These are phyloP conservation scores for Hyposoter didymator DNA, from an alignment of 2,888 invertebrate species.

Conservation along the genomic window DNA sequence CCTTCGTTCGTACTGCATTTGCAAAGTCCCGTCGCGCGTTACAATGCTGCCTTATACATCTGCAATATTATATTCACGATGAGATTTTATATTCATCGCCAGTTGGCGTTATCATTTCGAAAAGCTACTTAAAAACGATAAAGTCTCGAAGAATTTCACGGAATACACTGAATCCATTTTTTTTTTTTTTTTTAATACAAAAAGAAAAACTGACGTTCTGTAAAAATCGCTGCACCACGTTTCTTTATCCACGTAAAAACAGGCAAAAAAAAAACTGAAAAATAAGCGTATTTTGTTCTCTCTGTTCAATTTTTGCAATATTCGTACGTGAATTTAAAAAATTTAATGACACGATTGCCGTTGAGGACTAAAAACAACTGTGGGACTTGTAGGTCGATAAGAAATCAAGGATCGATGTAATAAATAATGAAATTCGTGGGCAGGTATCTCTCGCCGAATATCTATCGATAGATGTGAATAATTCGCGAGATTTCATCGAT, in stretches of 20 bases:
- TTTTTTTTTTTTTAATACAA: background rate
- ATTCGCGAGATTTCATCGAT: slow-evolving; percentile 63
- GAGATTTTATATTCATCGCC: slow-evolving; percentile 45
- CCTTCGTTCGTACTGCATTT: slow-evolving; percentile 49
- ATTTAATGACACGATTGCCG: background rate
- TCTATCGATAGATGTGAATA: slow-evolving; percentile 64
- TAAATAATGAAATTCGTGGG: slow-evolving; percentile 32
- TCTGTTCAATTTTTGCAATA: no score
- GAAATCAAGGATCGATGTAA: background rate
- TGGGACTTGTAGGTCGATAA: background rate
- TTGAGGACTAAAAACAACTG: background rate
- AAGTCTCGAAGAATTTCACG: background rate
- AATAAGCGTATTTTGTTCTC: no score
- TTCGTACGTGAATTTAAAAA: background rate
- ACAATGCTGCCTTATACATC: slow-evolving; percentile 57
- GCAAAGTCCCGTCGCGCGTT: slow-evolving; percentile 50
- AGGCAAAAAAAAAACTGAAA: no score
- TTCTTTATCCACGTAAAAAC: no score
- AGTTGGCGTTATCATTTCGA: background rate
- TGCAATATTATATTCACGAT: slow-evolving; percentile 47
- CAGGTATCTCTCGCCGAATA: slow-evolving; percentile 34
- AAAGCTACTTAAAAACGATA: background rate
- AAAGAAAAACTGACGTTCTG: background rate
- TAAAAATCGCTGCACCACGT: background rate
- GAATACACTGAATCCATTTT: background rate